Evolutionary conservation across 2,113 vertebrate species (phyloP).

Genomic region (Pseudorectes ferrugineus): DNA sequence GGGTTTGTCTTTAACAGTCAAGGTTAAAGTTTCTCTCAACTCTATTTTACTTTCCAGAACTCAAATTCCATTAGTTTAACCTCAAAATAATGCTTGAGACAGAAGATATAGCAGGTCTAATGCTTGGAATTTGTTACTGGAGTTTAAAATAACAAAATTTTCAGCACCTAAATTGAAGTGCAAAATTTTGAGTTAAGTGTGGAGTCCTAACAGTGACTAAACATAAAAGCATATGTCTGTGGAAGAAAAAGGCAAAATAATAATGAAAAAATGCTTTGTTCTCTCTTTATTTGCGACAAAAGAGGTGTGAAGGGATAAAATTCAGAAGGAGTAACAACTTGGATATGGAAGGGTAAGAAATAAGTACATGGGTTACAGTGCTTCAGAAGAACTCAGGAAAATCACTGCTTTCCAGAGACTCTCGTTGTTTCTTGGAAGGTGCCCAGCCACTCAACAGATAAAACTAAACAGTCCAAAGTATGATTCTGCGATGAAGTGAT

Average conservation of each 20-base stretch:
- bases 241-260: not conserved
- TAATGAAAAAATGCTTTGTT: not conserved
- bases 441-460: not conserved
- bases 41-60: not conserved
- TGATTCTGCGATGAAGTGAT: not conserved
- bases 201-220: not conserved
- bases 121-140: not conserved
- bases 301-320: not conserved
- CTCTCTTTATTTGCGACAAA: not conserved
- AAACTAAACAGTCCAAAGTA: not conserved
- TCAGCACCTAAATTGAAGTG: not conserved
- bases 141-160: not conserved
- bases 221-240: not conserved
- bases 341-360: not conserved
- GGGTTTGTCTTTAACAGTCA: not conserved
- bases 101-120: not conserved
- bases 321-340: not conserved
- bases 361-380: not conserved
- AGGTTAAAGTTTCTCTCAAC: not conserved
- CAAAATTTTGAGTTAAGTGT: not conserved
- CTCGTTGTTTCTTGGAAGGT: not conserved
- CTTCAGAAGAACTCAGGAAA: not conserved
- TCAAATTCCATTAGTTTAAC: not conserved
- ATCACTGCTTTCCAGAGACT: not conserved
- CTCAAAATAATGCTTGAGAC: not conserved